A percentile compares a stretch with the other conserved stretches of the same genome.
Conservation (phyloP, 2,113 vertebrate genomes). For the Alosa alosa region DNA sequence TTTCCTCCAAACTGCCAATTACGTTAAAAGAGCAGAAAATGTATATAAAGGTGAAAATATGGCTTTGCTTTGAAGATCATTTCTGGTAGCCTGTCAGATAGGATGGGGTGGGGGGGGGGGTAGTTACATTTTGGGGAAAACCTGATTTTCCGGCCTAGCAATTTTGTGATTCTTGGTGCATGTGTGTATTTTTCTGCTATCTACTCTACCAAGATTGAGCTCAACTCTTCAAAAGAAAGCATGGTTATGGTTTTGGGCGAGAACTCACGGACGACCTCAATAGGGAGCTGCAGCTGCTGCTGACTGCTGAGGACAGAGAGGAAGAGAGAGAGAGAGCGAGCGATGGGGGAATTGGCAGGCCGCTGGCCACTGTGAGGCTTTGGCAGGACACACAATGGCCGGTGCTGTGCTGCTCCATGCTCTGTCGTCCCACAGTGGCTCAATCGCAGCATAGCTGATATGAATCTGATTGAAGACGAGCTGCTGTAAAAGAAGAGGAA, state of each 20-base stretch:
- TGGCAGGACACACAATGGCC: conserved; percentile 24
- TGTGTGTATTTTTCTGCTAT: not conserved
- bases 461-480: conserved; percentile 53
- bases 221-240: conserved; percentile 17
- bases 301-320: not conserved
- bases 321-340: not conserved
- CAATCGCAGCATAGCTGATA: conserved; percentile 33
- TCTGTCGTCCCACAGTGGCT: not conserved
- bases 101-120: not conserved
- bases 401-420: conserved; percentile 4
- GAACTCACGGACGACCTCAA: not conserved
- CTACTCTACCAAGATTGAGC: not conserved
- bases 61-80: not conserved
- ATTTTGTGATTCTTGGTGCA: not conserved
- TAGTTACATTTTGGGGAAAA: not conserved
- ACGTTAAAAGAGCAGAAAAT: too few species aligned
- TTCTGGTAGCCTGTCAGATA: not conserved
- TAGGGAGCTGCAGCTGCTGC: conserved; percentile 18
- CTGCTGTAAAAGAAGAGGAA: conserved; percentile 51
- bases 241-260: conserved; percentile 26
- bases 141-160: too few species aligned
- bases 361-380: not conserved
- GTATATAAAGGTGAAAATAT: not conserved
- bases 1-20: too few species aligned
- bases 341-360: conserved; percentile 2